Evolutionary conservation across 2,113 vertebrate genomes (phyloP).

Genomic region (Leptocoma aspasia): DNA sequence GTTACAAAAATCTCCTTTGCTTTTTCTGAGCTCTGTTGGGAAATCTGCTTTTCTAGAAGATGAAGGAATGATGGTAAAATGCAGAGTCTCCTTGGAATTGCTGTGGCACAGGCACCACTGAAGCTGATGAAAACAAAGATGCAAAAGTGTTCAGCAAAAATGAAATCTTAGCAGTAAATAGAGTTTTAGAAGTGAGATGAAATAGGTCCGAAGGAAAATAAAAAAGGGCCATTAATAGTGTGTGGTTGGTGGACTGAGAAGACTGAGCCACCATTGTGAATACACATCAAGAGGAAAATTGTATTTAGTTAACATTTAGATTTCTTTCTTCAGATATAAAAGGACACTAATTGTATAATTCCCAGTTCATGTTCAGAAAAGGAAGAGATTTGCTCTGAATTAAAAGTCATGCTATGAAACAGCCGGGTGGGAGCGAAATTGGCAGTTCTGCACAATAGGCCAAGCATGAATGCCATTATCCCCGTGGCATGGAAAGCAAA

Average conservation of each 20-base stretch:
- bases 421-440: not conserved
- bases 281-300: not conserved
- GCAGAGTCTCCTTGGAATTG: not conserved
- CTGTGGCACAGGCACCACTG: not conserved
- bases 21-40: not conserved
- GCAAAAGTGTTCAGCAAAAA: not conserved
- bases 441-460: constrained; percentile 18
- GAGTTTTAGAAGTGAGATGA: not conserved
- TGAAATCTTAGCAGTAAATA: not conserved
- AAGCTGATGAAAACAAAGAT: not conserved
- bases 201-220: not conserved
- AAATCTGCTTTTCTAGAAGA: not conserved
- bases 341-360: constrained; percentile 31
- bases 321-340: constrained; percentile 18
- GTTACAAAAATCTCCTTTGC: not conserved
- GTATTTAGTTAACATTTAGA: constrained; percentile 24
- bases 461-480: not conserved
- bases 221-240: not conserved
- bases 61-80: not conserved
- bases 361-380: not conserved
- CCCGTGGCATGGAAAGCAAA: not conserved
- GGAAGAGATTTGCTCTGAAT: not conserved
- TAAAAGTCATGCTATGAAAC: not conserved
- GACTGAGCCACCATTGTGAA: not conserved
- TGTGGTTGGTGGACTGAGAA: not conserved